A percentile compares a stretch with the other conserved stretches of the same genome.
Evolutionary conservation across 2,113 vertebrate species (phyloP).

Genomic region (Seriola quinqueradiata): DNA sequence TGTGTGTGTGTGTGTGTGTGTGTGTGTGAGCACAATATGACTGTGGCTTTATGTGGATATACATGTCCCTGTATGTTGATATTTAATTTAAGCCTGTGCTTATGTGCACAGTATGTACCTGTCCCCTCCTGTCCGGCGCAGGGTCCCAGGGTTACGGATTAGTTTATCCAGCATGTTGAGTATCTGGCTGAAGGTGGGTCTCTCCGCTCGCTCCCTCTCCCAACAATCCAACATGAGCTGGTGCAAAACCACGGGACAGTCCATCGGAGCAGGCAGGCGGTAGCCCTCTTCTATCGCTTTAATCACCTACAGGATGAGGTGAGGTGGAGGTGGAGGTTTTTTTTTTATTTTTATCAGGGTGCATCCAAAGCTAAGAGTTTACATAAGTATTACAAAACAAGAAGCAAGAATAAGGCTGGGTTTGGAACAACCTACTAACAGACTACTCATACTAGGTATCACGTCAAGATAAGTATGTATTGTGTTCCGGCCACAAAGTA

Average conservation of each 20-base stretch:
- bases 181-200: constrained; percentile 97
- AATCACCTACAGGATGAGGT: constrained; percentile 87
- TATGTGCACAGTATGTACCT: constrained; percentile 81
- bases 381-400: not conserved
- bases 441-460: no score
- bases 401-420: not conserved
- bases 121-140: constrained; percentile 94
- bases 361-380: not conserved
- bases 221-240: constrained; percentile 98
- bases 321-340: not conserved
- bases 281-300: constrained; percentile 99
- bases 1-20: not conserved
- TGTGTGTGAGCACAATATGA: not conserved
- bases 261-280: constrained; percentile 96
- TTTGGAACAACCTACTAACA: no score
- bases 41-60: not conserved
- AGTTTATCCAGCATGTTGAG: constrained; percentile 99
- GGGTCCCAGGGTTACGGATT: constrained; percentile 96
- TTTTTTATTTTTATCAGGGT: not conserved
- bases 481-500: no score
- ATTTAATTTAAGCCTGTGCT: constrained; percentile 7
- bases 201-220: constrained; percentile 95
- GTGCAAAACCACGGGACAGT: constrained; percentile 95
- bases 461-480: no score
- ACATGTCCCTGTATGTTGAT: not conserved